phyloP scores from a whole-genome alignment of 2,888 invertebrate species.

The Phaedon cochleariae region DNA sequence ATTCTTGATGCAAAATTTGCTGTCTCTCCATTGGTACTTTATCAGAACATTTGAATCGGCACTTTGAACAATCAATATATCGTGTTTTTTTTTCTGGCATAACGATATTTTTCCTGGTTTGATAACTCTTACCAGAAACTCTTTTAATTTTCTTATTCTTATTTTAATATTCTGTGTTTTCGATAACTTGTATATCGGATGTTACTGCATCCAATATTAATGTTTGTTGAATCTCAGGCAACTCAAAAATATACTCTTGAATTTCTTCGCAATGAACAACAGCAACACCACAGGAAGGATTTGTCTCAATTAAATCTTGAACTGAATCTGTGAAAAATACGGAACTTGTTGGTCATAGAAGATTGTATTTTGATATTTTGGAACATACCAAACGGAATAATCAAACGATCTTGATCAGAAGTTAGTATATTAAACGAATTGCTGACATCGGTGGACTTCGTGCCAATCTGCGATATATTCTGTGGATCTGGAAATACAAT shows the following conservation, averaged over 20 bases:
- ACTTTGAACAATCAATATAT: too few species aligned
- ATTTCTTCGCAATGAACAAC: conserved; percentile 13
- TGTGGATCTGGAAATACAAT: not conserved
- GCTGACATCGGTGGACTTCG: conserved; percentile 12
- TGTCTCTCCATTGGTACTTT: not conserved
- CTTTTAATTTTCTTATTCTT: not conserved
- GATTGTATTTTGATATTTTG: too few species aligned
- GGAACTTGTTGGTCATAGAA: too few species aligned
- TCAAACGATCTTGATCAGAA: conserved; percentile 12
- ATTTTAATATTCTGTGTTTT: conserved; percentile 8
- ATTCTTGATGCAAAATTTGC: conserved; percentile 13
- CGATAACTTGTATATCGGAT: conserved; percentile 15
- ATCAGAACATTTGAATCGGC: conserved; percentile 17
- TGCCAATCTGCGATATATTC: conserved; percentile 1
- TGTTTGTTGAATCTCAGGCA: conserved; percentile 10
- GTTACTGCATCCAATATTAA: conserved; percentile 6
- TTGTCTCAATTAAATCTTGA: too few species aligned
- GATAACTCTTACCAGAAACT: too few species aligned
- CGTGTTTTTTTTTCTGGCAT: not conserved
- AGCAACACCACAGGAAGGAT: conserved; percentile 1
- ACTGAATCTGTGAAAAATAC: too few species aligned
- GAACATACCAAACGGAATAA: conserved; percentile 11
- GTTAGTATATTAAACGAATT: conserved; percentile 10
- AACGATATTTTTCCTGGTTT: too few species aligned
- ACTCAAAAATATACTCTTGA: not conserved